Base-by-base conservation (phyloP, 2,888 invertebrate species). In the Nysson spinosus region DNA sequence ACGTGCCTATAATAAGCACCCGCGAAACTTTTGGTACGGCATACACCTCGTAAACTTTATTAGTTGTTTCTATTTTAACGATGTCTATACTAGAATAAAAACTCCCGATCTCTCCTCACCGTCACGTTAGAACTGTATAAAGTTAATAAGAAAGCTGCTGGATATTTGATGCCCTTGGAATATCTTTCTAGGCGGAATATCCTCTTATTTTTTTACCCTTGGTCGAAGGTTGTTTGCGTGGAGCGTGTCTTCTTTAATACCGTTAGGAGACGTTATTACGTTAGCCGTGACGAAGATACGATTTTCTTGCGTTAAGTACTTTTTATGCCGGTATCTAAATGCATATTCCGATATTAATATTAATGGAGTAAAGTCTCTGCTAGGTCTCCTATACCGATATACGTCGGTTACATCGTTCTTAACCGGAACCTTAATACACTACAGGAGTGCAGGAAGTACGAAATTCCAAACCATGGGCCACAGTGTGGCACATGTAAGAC, bases 391-490 rank as follows among this genome's bases (percentile, higher is more conserved):
- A 7, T 6, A 20, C 26, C 24, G 9, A 17, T 12, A 19, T 39
- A 32, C 17, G 19, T 16, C 14, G 20, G 44, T 24, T 32, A 47
- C 50, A 17, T 40, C 52, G 46, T 37, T 50, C 44, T 40, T 47
- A 49, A 44, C 57, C 71, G 74, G 75, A 78, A 73, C 74, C 55
- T 40, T 52, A 58, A 55, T 51, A 54, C 46, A 57, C 40, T 70
- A 60, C 49, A 44, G 63, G 65, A 57, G 62, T n/a, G 72, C 81
- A 75, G 82, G 82, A 82, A 83, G 79, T 83, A 81, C 75, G 79
- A 83, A 82, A 83, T 82, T 81, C 80, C 80, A 83, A 79, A 81
- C 80, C 77, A 72, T 74, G 62, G 66, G 54, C 60, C 62, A 42
- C 54, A 43, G 62, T 71, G 62, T 47, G 65, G 47, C 42, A 39